Evolutionary conservation across 2,113 vertebrate genomes (phyloP), one percentile per base, ranked within the genome.

Genomic region (Pomatorhinus ruficollis): DNA sequence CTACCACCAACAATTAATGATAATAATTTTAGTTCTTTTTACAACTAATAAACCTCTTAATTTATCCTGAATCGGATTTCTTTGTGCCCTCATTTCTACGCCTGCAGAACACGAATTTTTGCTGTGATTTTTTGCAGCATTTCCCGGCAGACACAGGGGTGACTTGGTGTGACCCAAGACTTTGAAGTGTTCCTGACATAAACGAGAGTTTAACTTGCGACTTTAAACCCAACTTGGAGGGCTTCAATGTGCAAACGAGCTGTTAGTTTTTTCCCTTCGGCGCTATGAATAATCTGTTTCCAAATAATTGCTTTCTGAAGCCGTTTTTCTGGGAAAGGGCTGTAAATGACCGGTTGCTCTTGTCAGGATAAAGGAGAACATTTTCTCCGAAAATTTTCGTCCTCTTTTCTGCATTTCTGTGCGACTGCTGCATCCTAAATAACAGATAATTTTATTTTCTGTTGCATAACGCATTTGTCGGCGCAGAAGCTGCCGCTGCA

Each of bases 81-180:
- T 91, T 56, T 12, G 9, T 6, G 12, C 33, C 10, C 4, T 0
- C 6, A 4, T 71, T 56, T 47, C 30, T n/a, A 10, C 0, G 0
- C 19, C 35, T 9, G 19, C 4, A 12, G 39, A 52, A 37, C 31
- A 4, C 0, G 19, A n/a, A 22, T 57, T 65, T 72, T 61, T 53
- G 15, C 49, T 8, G 42, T 5, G 59, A 25, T 47, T 68, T 84
- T 49, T 85, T 25, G 30, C 37, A 9, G 31, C 5, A 9, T 53
- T 93, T 79, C 31, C 31, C 31, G 12, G 31, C 28, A 10, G 60
- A 63, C 52, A 37, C 0, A 0, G 39, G 13, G 30, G 10, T 4
- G 33, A 24, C 22, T 75, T 16, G 5, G 1, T 15, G 23, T 4
- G 12, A 27, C 35, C 27, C 28, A 12, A n/a, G 3, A 19, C 6